Evolutionary conservation across 2,113 vertebrate species (phyloP), one percentile per base, ranked within the genome.

Genomic region (Austrofundulus limnaeus): DNA sequence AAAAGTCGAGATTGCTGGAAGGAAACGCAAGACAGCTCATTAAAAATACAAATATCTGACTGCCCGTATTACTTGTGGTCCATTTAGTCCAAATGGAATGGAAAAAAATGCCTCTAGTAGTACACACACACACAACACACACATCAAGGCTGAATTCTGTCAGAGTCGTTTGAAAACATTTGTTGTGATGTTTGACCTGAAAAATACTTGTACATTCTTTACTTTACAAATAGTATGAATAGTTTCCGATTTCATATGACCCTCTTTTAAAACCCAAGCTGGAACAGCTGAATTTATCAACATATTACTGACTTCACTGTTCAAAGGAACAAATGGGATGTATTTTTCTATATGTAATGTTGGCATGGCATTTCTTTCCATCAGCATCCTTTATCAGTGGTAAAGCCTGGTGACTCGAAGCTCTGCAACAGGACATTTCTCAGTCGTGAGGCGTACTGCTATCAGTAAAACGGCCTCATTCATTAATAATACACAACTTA

Each of bases 401-500:
- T 43, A 24, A 72, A 66, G 52, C 62, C 48, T 41, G 24, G 47
- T 57, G 60, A 43, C 46, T 64, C 53, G 69, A 70, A 71, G 69
- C 66, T 68, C 74, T 43, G 80, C 61, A 75, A 48, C 74, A 65
- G 68, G 58, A 41, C 66, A 58, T 43, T 51, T 48, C 38, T 70
- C 50, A 31, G 59, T 70, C 28, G 59, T 4, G 65, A 78, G 62
- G 56, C 55, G 51, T 73, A 15, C 60, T 61, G 31, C 43, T 47
- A 34, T 83, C 55, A 74, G 72, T 76, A 52, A 28, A 69, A 61
- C 76, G 4, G 45, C 51, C 63, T 81, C 66, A 72, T 82, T 84
- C 64, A 84, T 81, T 80, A 65, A 83, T 80, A 62, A 81, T 69
- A 71, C 74, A 72, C 61, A 63, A 14, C 53, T 64, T 19, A 66